These are phyloP conservation scores for Gerris buenoi DNA, from an alignment of 1,140 invertebrate species.

Conservation along the genomic window DNA sequence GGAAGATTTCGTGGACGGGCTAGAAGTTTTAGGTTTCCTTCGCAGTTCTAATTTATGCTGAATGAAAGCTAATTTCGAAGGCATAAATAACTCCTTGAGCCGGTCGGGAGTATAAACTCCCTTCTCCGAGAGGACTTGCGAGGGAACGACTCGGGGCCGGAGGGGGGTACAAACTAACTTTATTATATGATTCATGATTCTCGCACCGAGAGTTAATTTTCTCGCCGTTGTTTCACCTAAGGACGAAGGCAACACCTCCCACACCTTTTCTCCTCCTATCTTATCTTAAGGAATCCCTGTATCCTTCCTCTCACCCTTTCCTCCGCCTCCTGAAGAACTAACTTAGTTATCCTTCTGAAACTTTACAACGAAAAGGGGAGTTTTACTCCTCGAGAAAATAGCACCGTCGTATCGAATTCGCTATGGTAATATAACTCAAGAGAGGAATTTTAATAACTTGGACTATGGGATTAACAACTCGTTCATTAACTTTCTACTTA, in stretches of 20 bases:
- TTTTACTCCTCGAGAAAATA: neutral
- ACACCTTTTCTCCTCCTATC: neutral
- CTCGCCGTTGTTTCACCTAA: neutral
- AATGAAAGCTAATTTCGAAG: constrained; percentile 14
- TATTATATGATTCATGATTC: constrained; percentile 15
- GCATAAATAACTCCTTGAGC: constrained; percentile 13
- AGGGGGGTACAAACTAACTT: constrained; percentile 12
- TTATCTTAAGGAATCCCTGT: neutral
- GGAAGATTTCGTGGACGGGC: neutral
- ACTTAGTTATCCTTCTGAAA: neutral
- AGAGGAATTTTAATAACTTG: neutral
- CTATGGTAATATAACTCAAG: neutral
- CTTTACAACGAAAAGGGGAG: neutral
- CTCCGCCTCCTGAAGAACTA: neutral
- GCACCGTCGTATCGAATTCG: neutral
- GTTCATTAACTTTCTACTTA: neutral
- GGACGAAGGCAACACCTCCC: neutral
- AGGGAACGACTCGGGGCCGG: neutral
- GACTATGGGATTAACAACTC: neutral
- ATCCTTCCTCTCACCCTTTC: neutral
- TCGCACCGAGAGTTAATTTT: constrained; percentile 10
- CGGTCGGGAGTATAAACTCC: neutral
- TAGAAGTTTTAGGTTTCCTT: neutral
- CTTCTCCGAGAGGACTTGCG: neutral
- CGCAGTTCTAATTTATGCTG: constrained; percentile 14